phyloP scores from a whole-genome alignment of 2,113 vertebrate species.

The Cavia aperea region DNA sequence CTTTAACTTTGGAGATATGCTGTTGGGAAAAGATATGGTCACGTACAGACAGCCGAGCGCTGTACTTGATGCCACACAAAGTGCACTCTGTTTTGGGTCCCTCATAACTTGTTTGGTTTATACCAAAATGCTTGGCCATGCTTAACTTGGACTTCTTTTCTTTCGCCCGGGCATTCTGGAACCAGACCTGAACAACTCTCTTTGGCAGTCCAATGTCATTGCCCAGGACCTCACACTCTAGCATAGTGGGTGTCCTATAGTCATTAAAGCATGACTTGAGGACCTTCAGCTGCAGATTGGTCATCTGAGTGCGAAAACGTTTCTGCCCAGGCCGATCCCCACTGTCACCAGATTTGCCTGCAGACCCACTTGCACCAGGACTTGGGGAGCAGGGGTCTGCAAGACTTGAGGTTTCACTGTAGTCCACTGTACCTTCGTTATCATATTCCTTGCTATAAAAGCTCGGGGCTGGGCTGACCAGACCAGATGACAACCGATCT shows the following conservation, averaged over 20 bases:
- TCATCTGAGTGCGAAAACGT: slow-evolving; percentile 99
- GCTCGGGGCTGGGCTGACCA: slow-evolving; percentile 97
- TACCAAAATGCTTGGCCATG: slow-evolving; percentile 99
- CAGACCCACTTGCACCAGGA: slow-evolving; percentile 88
- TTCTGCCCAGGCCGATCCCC: slow-evolving; percentile 97
- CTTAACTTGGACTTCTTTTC: slow-evolving; percentile 99
- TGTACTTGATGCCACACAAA: slow-evolving; percentile 99
- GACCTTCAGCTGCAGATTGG: slow-evolving; percentile 97
- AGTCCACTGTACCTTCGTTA: slow-evolving; percentile 96
- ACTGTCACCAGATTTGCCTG: slow-evolving; percentile 88
- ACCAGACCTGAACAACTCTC: slow-evolving; percentile 99
- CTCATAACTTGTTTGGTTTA: slow-evolving; percentile 98
- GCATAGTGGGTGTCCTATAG: slow-evolving; percentile 98
- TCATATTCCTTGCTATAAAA: slow-evolving; percentile 96
- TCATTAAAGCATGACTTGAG: slow-evolving; percentile 99
- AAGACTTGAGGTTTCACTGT: slow-evolving; percentile 97
- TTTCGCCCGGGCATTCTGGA: slow-evolving; percentile 98
- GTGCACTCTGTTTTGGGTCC: slow-evolving; percentile 98
- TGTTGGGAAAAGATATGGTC: slow-evolving; percentile 99
- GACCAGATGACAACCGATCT: slow-evolving; percentile 94
- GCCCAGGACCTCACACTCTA: slow-evolving; percentile 98
- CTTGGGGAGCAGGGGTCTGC: slow-evolving; percentile 97
- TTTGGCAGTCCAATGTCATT: slow-evolving; percentile 99
- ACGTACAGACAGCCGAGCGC: slow-evolving; percentile 95
- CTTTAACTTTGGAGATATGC: slow-evolving; percentile 99